Conservation (phyloP, 2,797 vertebrate genomes). For the Aselliscus stoliczkanus region DNA sequence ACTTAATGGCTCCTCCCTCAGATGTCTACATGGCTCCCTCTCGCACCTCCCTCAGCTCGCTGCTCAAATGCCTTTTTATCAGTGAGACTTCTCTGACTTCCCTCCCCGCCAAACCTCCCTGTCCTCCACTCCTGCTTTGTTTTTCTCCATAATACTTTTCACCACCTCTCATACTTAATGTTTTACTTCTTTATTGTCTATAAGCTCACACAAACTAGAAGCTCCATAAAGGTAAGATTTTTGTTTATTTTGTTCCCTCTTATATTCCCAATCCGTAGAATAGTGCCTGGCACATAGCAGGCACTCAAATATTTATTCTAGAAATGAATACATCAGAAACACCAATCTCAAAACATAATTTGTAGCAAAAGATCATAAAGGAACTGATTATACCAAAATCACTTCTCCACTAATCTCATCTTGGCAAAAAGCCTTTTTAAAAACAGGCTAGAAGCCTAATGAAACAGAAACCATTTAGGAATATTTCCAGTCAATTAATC, state of each 20-base stretch:
- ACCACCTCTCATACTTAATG: neutral
- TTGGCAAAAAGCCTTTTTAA: neutral
- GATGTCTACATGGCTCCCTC: too few relatives aligned
- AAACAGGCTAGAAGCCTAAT: slow-evolving; percentile 28
- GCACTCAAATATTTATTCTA: neutral
- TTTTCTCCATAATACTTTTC: neutral
- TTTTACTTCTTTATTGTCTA: neutral
- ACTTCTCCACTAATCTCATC: neutral
- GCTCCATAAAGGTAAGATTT: neutral
- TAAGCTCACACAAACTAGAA: neutral
- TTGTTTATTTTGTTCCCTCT: neutral
- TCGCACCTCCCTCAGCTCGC: neutral
- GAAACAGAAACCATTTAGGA: slow-evolving; percentile 49
- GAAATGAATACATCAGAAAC: neutral
- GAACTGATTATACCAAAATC: neutral
- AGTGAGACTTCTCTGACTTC: neutral
- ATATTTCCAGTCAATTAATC: slow-evolving; percentile 43
- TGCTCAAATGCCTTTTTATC: neutral
- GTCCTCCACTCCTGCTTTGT: neutral
- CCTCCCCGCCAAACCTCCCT: neutral
- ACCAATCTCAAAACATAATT: neutral
- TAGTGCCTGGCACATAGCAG: neutral
- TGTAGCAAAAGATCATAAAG: neutral
- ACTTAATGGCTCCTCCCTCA: neutral
- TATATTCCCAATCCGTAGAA: neutral